A percentile compares a stretch with the other conserved stretches of the same genome.
These are phyloP conservation scores for Megaptera novaeangliae DNA, from an alignment of 2,113 vertebrate genomes.

Conservation along the genomic window DNA sequence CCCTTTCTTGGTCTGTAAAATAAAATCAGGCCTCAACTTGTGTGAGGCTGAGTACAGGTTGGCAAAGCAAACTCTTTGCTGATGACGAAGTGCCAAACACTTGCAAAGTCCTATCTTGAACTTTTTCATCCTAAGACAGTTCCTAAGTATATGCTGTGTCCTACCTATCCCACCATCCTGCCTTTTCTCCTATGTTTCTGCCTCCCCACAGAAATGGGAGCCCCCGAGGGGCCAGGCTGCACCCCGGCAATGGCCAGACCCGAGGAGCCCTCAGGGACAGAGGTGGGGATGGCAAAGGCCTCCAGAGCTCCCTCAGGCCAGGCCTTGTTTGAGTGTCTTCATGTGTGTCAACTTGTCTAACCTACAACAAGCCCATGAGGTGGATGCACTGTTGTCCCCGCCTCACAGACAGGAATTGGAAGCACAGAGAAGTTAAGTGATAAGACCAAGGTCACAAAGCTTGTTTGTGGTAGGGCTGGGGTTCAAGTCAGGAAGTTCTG, in stretches of 20 bases:
- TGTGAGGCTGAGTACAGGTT: rapidly evolving
- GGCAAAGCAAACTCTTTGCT: not conserved
- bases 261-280: not conserved
- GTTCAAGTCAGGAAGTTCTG: not conserved
- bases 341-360: rapidly evolving
- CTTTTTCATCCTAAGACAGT: not conserved
- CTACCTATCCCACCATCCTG: not conserved
- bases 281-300: too few species aligned
- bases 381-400: too few species aligned
- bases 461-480: not conserved
- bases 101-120: not conserved
- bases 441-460: not conserved
- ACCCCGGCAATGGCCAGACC: not conserved
- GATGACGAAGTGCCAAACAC: not conserved
- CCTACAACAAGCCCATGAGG: too few species aligned
- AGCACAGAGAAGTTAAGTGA: not conserved
- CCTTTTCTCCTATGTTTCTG: not conserved
- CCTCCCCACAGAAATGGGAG: not conserved
- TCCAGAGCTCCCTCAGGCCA: not conserved
- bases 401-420: not conserved
- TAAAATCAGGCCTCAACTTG: not conserved
- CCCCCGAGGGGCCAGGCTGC: not conserved
- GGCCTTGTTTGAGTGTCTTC: rapidly evolving
- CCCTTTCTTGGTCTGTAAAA: not conserved
- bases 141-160: not conserved